These are phyloP conservation scores for Tipula confusa DNA, from an alignment of 2,888 invertebrate genomes.

Conservation along the genomic window DNA sequence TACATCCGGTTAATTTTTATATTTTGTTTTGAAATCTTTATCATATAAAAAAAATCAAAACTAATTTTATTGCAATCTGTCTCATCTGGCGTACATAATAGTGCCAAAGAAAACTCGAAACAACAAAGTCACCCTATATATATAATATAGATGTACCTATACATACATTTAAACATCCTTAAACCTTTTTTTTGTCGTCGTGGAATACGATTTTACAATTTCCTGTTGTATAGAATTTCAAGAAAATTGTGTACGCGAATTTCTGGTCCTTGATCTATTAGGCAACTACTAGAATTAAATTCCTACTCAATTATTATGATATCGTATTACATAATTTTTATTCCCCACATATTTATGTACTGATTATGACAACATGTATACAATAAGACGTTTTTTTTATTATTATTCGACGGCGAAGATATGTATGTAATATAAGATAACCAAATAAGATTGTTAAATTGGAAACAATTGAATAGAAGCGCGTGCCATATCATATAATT, in stretches of 20 bases:
- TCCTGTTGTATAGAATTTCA: background rate
- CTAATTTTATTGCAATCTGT: background rate
- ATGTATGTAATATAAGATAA: constrained; percentile 20
- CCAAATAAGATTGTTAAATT: background rate
- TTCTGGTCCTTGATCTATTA: background rate
- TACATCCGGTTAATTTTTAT: background rate
- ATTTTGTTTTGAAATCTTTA: background rate
- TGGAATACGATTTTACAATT: background rate
- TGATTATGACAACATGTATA: background rate
- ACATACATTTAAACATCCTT: background rate
- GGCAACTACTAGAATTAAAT: background rate
- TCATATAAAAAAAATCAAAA: background rate
- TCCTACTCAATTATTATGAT: background rate
- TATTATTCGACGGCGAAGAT: background rate
- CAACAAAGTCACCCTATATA: background rate
- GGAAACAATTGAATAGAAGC: background rate
- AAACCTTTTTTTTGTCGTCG: background rate
- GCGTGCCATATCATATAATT: constrained; percentile 20
- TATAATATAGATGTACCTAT: too few relatives aligned
- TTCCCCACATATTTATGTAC: background rate
- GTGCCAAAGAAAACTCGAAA: background rate
- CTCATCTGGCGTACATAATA: background rate
- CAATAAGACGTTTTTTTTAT: background rate
- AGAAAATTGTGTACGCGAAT: background rate
- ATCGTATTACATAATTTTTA: constrained; percentile 1